Evolutionary conservation across 2,113 vertebrate genomes (phyloP).

Genomic region (Vimba vimba): DNA sequence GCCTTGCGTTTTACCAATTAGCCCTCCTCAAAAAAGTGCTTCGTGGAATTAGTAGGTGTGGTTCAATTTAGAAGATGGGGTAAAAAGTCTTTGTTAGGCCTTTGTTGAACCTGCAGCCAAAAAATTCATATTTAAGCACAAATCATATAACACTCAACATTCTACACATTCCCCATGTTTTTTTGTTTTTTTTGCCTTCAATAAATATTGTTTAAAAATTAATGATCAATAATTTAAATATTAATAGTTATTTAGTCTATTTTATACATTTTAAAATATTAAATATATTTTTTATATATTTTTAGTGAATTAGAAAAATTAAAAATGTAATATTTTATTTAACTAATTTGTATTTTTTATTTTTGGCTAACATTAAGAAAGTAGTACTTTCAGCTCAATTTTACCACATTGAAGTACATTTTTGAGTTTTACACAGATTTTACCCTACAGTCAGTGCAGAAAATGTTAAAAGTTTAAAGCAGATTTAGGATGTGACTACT

Average conservation of each 20-base stretch:
- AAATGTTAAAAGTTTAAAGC: neutral
- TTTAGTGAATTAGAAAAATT: no score
- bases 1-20: neutral
- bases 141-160: neutral
- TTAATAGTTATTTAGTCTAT: neutral
- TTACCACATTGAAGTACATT: neutral
- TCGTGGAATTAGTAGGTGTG: neutral
- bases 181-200: neutral
- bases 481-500: neutral
- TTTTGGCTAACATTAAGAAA: no score
- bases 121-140: no score
- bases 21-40: neutral
- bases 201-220: neutral
- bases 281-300: neutral
- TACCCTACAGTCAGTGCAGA: neutral
- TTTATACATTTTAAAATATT: neutral
- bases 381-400: neutral
- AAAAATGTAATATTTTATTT: no score
- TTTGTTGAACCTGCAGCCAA: no score
- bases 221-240: neutral
- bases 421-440: neutral
- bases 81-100: neutral
- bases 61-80: neutral
- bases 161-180: neutral
- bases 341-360: no score